Evolutionary conservation across 2,888 invertebrate species (phyloP).

Genomic region (Aphodius sticticus): DNA sequence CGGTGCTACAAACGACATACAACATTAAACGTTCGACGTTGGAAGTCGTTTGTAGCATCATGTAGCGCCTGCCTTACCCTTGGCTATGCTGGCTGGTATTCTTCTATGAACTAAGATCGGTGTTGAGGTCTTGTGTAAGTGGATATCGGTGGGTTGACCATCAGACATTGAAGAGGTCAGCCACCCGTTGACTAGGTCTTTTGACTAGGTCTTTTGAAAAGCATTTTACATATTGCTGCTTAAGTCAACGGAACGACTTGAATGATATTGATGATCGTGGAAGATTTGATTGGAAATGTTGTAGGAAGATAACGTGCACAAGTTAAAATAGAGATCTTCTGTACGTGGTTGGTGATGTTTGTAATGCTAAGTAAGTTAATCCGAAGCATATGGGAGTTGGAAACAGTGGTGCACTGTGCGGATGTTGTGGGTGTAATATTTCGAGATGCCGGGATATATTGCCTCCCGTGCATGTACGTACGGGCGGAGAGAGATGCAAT

Average conservation of each 20-base stretch:
- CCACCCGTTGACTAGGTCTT: too few species aligned
- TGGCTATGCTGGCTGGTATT: neutral
- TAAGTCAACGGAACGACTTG: too few species aligned
- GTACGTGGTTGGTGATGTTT: neutral
- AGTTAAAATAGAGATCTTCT: neutral
- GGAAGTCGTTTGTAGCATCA: too few species aligned
- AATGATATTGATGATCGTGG: too few species aligned
- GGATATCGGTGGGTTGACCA: too few species aligned
- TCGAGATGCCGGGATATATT: constrained; percentile 14
- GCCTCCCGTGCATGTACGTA: neutral
- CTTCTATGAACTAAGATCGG: neutral
- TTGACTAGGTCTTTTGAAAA: too few species aligned
- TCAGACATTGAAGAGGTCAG: too few species aligned
- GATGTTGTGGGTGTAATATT: neutral
- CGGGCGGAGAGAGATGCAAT: constrained; percentile 12
- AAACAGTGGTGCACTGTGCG: neutral
- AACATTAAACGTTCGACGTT: too few species aligned
- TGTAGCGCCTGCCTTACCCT: too few species aligned
- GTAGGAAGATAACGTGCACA: neutral
- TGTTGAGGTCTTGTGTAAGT: too few species aligned
- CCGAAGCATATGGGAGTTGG: constrained; percentile 22
- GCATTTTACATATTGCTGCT: too few species aligned
- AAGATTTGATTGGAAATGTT: neutral
- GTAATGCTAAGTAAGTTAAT: constrained; percentile 18
- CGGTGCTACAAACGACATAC: too few species aligned